phyloP scores from a whole-genome alignment of 2,113 vertebrate genomes.

The Meleagris gallopavo region DNA sequence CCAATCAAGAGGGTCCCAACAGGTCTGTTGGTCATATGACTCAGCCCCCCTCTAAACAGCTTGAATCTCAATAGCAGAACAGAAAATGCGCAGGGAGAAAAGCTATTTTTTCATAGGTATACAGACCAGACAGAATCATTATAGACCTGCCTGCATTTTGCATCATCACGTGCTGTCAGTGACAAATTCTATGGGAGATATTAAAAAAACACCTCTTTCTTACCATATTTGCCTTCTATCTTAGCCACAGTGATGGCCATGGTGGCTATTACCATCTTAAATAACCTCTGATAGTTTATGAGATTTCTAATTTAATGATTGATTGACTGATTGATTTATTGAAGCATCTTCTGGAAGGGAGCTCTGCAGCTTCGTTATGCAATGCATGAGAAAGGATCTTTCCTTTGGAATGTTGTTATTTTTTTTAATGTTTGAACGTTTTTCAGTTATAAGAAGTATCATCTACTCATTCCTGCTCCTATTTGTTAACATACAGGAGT shows the following conservation, averaged over 20 bases:
- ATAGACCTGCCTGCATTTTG: background rate
- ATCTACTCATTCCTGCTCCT: background rate
- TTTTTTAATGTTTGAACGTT: background rate
- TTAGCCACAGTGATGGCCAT: background rate
- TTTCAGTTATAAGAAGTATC: background rate
- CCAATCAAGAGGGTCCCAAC: background rate
- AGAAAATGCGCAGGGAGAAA: background rate
- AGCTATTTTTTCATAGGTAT: background rate
- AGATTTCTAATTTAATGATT: background rate
- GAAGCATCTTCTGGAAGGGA: background rate
- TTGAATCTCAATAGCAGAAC: background rate
- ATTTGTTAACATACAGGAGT: background rate
- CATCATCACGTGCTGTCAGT: background rate
- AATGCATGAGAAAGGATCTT: background rate
- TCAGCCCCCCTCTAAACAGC: background rate
- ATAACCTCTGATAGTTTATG: background rate
- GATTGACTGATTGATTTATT: background rate
- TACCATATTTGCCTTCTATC: background rate
- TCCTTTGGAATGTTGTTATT: background rate
- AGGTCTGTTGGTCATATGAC: background rate
- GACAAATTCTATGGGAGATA: background rate
- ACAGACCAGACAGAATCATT: background rate
- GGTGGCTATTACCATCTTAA: background rate
- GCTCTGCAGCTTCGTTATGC: fast-evolving
- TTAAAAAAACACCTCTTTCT: background rate